These are phyloP conservation scores for Thymallus thymallus DNA, from an alignment of 2,113 vertebrate genomes.

Conservation along the genomic window DNA sequence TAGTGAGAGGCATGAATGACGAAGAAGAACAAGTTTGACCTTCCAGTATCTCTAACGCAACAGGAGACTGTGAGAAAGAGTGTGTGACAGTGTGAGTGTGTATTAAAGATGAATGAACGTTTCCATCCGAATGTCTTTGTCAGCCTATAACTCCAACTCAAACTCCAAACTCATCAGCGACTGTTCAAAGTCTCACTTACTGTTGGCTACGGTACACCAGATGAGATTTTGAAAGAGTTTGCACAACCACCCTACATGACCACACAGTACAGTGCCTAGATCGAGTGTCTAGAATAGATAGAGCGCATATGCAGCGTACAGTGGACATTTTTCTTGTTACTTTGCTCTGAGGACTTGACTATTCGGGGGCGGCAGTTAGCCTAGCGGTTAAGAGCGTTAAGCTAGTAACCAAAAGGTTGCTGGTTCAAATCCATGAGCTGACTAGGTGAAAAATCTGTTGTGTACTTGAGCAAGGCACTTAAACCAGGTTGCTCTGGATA, in stretches of 20 bases:
- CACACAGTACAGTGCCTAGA: not conserved
- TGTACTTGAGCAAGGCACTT: too few relatives aligned
- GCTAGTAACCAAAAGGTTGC: too few relatives aligned
- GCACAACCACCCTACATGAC: not conserved
- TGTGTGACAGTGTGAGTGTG: slow-evolving; percentile 28
- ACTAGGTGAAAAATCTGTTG: not conserved
- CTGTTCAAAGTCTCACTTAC: slow-evolving; percentile 3
- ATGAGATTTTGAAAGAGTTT: too few relatives aligned
- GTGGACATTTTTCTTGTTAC: not conserved
- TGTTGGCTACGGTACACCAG: too few relatives aligned
- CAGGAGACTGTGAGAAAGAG: slow-evolving; percentile 47
- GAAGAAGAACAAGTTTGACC: slow-evolving; percentile 49
- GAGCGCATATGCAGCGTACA: too few relatives aligned
- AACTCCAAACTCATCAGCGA: slow-evolving; percentile 61
- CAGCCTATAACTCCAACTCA: slow-evolving; percentile 54
- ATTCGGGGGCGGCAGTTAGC: not conserved
- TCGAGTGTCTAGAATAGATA: too few relatives aligned
- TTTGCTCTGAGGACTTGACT: not conserved
- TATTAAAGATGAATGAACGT: not conserved
- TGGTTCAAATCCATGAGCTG: not conserved
- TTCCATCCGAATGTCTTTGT: not conserved
- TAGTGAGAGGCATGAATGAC: slow-evolving; percentile 37
- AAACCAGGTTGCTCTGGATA: too few relatives aligned
- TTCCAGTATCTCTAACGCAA: slow-evolving; percentile 46
- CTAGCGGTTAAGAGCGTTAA: too few relatives aligned